Base-by-base conservation (phyloP, 1,140 invertebrate genomes). In the Drosophila jambulina region DNA sequence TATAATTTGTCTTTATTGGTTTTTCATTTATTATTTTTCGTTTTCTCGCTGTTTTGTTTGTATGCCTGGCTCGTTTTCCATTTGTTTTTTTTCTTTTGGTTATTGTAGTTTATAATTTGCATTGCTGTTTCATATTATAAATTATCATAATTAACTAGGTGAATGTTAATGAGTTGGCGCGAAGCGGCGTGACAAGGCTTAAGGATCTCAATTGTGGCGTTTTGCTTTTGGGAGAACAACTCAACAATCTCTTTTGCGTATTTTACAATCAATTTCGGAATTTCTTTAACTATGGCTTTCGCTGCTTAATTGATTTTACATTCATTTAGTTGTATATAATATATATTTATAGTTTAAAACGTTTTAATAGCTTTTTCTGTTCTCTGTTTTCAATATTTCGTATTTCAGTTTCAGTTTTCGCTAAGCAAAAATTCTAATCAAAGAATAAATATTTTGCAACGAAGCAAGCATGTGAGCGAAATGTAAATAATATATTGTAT, bases 1-100 rank as follows among this genome's bases (percentile, higher is more conserved):
- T 86, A 76, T 65, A 78, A 80, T 88, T 88, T 84, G 80, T 88
- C 80, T 88, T 88, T 88, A 88, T 80, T 87, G 64, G 64, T 78
- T 84, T 65, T 71, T 68, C 54, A 77, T 76, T 68, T 59, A 23
- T 58, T 62, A 17, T 67, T 60, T 62, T 67, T n/a, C 25, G 46
- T 77, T 69, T 67, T 77, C 34, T 59, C 38, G 53, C 68, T 72
- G 69, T 42, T 54, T 54, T 51, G 53, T 79, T 72, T 40, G 53
- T 78, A 59, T 70, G 72, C 48, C 78, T 78, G 83, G 74, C 69
- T 83, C 77, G 65, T 67, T 51, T 61, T 65, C 45, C 57, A 40
- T 67, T 67, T 69, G 57, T 68, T 57, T 61, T 23, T 15, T 46
- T 64, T 60, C 46, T 77, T 77, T 77, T 68, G 75, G 56, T 68